Evolutionary conservation across 2,797 vertebrate genomes (phyloP).

Genomic region (Psittacula echo): DNA sequence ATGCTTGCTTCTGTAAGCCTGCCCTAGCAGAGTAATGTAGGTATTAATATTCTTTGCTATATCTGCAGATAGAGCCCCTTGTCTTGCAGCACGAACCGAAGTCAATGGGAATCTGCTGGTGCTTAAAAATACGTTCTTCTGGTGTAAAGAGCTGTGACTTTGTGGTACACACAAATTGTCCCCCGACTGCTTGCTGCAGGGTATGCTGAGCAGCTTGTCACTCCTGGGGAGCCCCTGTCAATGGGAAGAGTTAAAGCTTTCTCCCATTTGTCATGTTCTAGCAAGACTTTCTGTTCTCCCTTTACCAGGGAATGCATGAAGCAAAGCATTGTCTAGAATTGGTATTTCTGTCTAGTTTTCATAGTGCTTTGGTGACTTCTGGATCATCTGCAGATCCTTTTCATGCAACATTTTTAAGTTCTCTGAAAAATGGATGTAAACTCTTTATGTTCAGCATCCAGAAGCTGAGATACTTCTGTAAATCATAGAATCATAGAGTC

Average conservation of each 20-base stretch:
- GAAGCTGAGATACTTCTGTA: neutral
- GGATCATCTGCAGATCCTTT: neutral
- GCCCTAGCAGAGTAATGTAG: neutral
- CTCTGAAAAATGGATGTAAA: neutral
- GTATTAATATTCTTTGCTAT: neutral
- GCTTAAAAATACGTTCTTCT: neutral
- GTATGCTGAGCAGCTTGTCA: neutral
- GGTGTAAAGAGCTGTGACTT: neutral
- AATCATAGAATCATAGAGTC: neutral
- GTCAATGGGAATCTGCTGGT: neutral
- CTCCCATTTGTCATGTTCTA: neutral
- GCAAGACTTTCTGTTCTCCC: neutral
- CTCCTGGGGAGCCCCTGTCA: neutral
- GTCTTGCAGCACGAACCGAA: neutral
- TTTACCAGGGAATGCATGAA: neutral
- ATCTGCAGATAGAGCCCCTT: neutral
- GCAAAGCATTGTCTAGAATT: rapidly evolving
- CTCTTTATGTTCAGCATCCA: neutral
- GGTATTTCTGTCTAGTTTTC: neutral
- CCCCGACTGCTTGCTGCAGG: rapidly evolving
- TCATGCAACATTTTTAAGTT: neutral
- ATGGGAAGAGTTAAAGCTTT: neutral
- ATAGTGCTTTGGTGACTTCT: neutral
- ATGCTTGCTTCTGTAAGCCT: neutral
- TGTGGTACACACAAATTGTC: neutral